Evolutionary conservation across 2,113 vertebrate species (phyloP).

Genomic region (Solenodon paradoxus): DNA sequence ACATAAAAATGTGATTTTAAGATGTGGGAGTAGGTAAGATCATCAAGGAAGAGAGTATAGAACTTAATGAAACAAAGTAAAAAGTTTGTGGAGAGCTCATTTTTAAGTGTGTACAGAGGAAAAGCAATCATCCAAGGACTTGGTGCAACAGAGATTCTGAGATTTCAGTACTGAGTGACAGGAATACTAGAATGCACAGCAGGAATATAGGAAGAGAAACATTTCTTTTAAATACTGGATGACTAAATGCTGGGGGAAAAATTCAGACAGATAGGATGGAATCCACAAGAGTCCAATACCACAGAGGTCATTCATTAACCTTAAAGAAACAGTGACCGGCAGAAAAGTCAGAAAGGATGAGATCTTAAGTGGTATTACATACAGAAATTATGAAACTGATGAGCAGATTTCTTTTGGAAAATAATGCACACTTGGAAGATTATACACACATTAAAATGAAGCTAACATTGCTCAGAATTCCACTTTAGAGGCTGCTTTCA

Average conservation of each 20-base stretch:
- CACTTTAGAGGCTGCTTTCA: not conserved
- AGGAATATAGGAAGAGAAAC: not conserved
- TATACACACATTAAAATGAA: not conserved
- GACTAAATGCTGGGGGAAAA: not conserved
- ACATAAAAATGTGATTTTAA: not conserved
- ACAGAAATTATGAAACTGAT: not conserved
- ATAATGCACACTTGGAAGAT: not conserved
- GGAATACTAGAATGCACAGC: not conserved
- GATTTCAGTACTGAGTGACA: not conserved
- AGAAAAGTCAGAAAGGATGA: not conserved
- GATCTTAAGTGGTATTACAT: not conserved
- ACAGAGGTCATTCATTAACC: not conserved
- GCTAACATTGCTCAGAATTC: not conserved
- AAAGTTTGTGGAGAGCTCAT: not conserved
- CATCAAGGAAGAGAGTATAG: not conserved
- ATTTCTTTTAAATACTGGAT: not conserved
- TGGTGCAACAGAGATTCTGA: not conserved
- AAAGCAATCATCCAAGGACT: not conserved
- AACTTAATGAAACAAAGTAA: not conserved
- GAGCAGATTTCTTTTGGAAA: slow-evolving; percentile 7
- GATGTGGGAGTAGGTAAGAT: not conserved
- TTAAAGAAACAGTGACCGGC: not conserved
- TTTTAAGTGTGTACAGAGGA: not conserved
- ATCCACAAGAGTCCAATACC: not conserved
- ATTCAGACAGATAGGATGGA: not conserved